These are phyloP conservation scores for Seladonia tumulorum DNA, from an alignment of 2,888 invertebrate genomes.

Conservation along the genomic window DNA sequence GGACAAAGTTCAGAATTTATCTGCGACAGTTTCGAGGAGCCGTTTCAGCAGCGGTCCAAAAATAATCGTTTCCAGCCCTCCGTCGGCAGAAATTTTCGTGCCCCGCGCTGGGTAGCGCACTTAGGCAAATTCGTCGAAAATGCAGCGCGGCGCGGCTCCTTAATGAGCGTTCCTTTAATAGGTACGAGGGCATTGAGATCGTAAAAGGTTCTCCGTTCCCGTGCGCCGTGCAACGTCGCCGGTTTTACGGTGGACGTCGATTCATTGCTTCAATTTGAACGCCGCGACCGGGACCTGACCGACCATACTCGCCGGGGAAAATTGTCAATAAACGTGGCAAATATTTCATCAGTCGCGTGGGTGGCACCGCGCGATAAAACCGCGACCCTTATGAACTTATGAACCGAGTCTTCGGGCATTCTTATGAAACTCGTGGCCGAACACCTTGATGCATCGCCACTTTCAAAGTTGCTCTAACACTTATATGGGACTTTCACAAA, in stretches of 20 bases:
- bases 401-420: neutral
- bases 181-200: constrained; percentile 44
- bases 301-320: constrained; percentile 5
- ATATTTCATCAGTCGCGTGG: constrained; percentile 38
- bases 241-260: constrained; percentile 20
- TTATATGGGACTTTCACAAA: neutral
- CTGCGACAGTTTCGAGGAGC: neutral
- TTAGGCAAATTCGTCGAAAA: constrained; percentile 51
- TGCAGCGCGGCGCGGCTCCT: constrained; percentile 19
- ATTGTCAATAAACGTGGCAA: constrained; percentile 53
- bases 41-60: constrained; percentile 7
- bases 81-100: constrained; percentile 37
- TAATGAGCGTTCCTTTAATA: constrained; percentile 57
- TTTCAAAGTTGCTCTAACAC: neutral
- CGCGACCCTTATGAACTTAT: constrained; percentile 10
- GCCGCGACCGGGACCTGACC: neutral
- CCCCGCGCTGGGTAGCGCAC: constrained; percentile 19
- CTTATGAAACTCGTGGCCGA: neutral
- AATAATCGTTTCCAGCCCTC: constrained; percentile 24
- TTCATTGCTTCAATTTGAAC: constrained; percentile 45
- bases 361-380: constrained; percentile 14
- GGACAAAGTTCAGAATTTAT: neutral
- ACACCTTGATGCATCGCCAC: constrained; percentile 1
- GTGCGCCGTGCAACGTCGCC: neutral
- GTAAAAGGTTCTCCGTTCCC: constrained; percentile 36